Evolutionary conservation across 2,797 vertebrate species (phyloP), one percentile per base, ranked within the genome.

Genomic region (Cheirogaleus major): DNA sequence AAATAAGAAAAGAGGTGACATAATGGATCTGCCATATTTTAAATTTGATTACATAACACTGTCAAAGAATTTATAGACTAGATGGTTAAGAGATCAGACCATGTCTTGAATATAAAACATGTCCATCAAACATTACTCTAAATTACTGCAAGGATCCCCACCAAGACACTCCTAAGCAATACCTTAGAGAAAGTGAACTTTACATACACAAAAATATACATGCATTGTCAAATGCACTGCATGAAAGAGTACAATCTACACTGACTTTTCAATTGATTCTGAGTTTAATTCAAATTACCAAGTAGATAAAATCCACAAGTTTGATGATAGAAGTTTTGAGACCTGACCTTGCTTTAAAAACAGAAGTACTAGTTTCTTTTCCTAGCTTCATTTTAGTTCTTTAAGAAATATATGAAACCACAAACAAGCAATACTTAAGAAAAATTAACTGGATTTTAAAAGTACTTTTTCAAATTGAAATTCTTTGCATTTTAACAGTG

Each of bases 221-320:
- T 1, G 0, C 25, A n/a, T 6, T 73, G 17, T 59, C 7, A 63
- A 89, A 50, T 20, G 35, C 20, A 52, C 45, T 61, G 15, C 22
- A 43, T 79, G 55, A 63, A 65, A 80, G 18, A 50, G 17, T 23
- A 35, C 1, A 30, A 32, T 63, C 43, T 30, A 1, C 18, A 43
- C 25, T 41, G 22, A 76, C 10, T 70, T 75, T 80, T 93, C 65
- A 84, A 50, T 32, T 76, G 41, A 72, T 93, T 87, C n/a, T 91
- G 25, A 84, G 18, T 81, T 72, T 78, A 75, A 93, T 32, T 95
- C n/a, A 95, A 96, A 75, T 75, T 32, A n/a, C 5, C 48, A 85
- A 38, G 23, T 87, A 82, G 45, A 86, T 65, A 82, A 90, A 88
- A 61, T 13, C 43, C n/a, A 69, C 6, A 75, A 32, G 17, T 72